Percentiles rank a stretch among this genome's conserved stretches.
Evolutionary conservation across 1,140 invertebrate species (phyloP).

Genomic region (fruit fly (Drosophila melanogaster)): Release_6_plus_ISO1_MT NT_033777.3:22353001-22353500

Average conservation of each 20-base stretch:
- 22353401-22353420: constrained; percentile 35
- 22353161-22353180: constrained; percentile 25
- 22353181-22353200: constrained; percentile 39
- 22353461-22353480: constrained; percentile 66
- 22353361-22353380: constrained; percentile 8
- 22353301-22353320: constrained; percentile 57
- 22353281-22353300: constrained; percentile 61
- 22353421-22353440: constrained; percentile 62
- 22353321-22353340: constrained; percentile 60
- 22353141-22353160: not conserved
- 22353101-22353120: not conserved
- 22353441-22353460: constrained; percentile 43
- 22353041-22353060: not conserved
- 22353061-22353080: not conserved
- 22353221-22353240: constrained; percentile 61
- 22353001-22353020: not conserved
- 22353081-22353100: not conserved
- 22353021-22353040: not conserved
- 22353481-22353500: constrained; percentile 72
- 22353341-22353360: constrained; percentile 42
- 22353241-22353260: not conserved
- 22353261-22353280: not conserved
- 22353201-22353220: constrained; percentile 52
- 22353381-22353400: constrained; percentile 12
- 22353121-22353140: constrained; percentile 1